Base-by-base conservation (phyloP, 2,797 vertebrate genomes). In the Pseudochaenichthys georgianus region DNA sequence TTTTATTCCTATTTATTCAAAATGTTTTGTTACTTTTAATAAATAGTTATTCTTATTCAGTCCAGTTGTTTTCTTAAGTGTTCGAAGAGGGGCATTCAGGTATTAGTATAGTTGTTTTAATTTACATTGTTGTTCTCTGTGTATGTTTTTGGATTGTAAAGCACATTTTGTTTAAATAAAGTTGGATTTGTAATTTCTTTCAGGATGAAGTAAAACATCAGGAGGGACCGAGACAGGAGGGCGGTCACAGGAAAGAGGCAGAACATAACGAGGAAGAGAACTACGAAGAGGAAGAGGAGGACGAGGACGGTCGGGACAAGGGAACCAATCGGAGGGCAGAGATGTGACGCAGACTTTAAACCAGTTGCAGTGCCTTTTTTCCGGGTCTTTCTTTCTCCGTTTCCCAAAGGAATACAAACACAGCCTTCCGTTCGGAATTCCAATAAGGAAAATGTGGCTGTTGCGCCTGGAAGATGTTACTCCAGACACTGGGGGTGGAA, bases 201-300 rank as follows among this genome's bases (percentile, higher is more conserved):
- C 73, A 96, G 95, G 93, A 91, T 16, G 89, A 91, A 9, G 90
- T 34, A 0, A 94, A 93, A 88, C 80, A 81, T 38, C 85, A 89
- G 13, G 89, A 81, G 9, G 93, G 87, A 3, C 91, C 86, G 11
- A 93, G 94, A 21, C 94, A 94, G 54, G 91, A 93, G 34, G 90
- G 80, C 43, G 77, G 88, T n/a, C 94, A 84, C 60, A 93, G 89
- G 43, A 95, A 91, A 38, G 92, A 83, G 45, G 90, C 47, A 3
- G 93, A 78, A 57, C 94, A 95, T 77, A 95, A 93, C 15, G 94
- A 93, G 46, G 94, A 92, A 13, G 96, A 97, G 70, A 96, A 97
- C 11, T 96, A 97, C 2, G 97, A 99, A 1, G 97, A 98, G 31
- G 96, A 97, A 48, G 96, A 97, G 11, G 96, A 96, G 0, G 96